Base-by-base conservation (phyloP, 1,140 invertebrate genomes). In the Cherax destructor region DNA sequence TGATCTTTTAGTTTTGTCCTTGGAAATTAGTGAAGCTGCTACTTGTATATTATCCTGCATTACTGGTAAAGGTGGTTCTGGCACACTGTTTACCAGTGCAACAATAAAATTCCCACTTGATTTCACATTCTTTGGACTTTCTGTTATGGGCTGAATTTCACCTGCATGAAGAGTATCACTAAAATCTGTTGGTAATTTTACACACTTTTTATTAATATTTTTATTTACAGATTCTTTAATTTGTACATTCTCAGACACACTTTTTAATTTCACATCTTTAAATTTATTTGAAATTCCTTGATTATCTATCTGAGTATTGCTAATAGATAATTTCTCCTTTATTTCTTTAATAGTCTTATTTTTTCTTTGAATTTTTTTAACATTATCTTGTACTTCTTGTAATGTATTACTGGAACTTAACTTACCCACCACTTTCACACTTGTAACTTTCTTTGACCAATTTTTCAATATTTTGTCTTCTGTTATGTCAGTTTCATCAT, bases 311-410 rank as follows among this genome's bases (percentile, higher is more conserved):
- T 74, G 21, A 74, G 7, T 6, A 24, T 30, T 74, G 3, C 6
- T 21, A 74, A 74, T 11, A 30, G 21, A 5, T 21, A 74, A 6
- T 74, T 74, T 24, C 9, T n/a, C 2, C 7, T 24, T 2, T 9
- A 74, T 30, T 11, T 74, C n/a, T 30, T 74, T 30, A 24, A 74
- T 4, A 74, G 6, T 30, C 21, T 30, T 69, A 5, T 16, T 30
- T 30, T 24, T 74, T 21, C 21, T 74, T 7, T 83, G 81, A 11
- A 56, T 30, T 47, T 69, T 83, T 18, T 56, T 61, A 65, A 47
- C 56, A 61, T 30, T 61, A n/a, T 69, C 81, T 21, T 69, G 30
- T 65, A 69, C 81, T 41, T 61, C 81, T 61, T 69, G 59, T 41
- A 69, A 69, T 18, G n/a, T 69, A 56, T 18, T 47, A 65, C 59